Evolutionary conservation across 1,140 invertebrate species (phyloP).

Genomic region (Chironomus tepperi): DNA sequence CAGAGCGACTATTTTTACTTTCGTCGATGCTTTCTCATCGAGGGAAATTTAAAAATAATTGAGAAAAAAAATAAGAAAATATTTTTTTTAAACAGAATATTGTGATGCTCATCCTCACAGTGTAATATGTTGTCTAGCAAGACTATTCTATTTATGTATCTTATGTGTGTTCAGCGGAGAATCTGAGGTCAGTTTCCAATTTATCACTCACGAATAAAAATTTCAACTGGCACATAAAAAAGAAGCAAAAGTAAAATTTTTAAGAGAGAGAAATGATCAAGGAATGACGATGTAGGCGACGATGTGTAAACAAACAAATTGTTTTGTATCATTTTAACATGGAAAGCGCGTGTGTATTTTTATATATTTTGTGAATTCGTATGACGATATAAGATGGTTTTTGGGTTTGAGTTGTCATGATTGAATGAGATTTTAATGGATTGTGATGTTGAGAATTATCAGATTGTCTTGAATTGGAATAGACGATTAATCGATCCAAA

Average conservation of each 20-base stretch:
- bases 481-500: no score
- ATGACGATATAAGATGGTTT: neutral
- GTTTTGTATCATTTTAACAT: neutral
- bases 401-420: no score
- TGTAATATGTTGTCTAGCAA: constrained; percentile 8
- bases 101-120: neutral
- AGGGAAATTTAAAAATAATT: neutral
- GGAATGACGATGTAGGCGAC: neutral
- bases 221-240: no score
- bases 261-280: no score
- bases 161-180: neutral
- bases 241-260: no score
- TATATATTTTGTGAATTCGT: neutral
- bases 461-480: no score
- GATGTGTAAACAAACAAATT: neutral
- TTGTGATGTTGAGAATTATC: no score
- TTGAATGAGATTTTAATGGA: no score
- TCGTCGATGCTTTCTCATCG: neutral
- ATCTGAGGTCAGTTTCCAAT: constrained; percentile 6
- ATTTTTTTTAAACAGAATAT: no score
- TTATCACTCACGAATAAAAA: neutral
- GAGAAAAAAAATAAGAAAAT: neutral
- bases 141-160: neutral
- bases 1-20: neutral
- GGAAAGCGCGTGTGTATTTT: neutral